phyloP scores from a whole-genome alignment of 2,113 vertebrate species.

The Himantopus leucocephalus region DNA sequence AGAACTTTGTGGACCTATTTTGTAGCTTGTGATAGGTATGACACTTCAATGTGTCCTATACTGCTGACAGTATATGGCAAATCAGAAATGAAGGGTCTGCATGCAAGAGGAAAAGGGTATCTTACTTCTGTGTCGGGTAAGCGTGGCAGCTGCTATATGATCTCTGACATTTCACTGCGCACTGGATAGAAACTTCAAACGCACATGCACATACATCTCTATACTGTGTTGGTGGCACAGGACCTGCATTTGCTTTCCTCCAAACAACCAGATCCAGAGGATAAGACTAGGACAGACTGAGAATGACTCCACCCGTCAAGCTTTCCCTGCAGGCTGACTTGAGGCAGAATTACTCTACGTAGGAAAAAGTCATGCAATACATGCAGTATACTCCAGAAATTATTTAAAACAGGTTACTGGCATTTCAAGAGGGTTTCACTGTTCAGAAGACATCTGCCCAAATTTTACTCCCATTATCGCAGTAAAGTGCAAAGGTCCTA shows the following conservation, averaged over 20 bases:
- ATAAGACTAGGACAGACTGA: not conserved
- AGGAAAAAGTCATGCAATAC: not conserved
- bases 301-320: not conserved
- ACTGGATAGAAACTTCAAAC: not conserved
- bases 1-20: not conserved
- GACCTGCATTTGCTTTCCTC: not conserved
- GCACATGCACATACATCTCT: not conserved
- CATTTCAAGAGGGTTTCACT: not conserved
- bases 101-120: not conserved
- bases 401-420: not conserved
- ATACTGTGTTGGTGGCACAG: not conserved
- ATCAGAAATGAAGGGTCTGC: not conserved
- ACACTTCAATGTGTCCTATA: not conserved
- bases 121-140: not conserved
- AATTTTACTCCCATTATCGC: not conserved
- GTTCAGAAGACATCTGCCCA: not conserved
- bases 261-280: not conserved
- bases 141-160: not conserved
- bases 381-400: not conserved
- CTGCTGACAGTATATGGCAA: not conserved
- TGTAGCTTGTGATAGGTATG: fast-evolving
- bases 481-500: not conserved
- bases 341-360: not conserved
- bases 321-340: not conserved
- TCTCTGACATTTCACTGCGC: not conserved